Percentiles rank a stretch among this genome's conserved stretches.
Conservation (phyloP, 2,797 vertebrate species). For the Crotalus adamanteus region DNA sequence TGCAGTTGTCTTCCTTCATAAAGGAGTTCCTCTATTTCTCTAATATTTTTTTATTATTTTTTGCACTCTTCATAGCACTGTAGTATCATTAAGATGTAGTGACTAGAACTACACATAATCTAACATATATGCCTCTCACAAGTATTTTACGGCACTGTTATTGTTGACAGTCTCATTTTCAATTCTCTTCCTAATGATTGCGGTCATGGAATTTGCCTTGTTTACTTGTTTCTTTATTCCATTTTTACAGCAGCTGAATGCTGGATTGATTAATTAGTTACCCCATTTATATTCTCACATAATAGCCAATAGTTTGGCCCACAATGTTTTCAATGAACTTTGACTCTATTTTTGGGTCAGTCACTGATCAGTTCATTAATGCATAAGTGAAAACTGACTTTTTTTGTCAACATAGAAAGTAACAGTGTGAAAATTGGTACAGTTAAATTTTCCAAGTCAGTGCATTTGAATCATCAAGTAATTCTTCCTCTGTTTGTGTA, state of each 20-base stretch:
- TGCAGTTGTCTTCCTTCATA: neutral
- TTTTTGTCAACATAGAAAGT: no score
- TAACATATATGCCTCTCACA: neutral
- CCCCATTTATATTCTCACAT: neutral
- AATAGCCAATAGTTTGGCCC: neutral
- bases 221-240: neutral
- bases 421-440: no score
- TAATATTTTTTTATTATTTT: neutral
- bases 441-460: no score
- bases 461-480: no score
- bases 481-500: no score
- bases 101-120: neutral
- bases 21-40: neutral
- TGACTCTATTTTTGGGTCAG: no score
- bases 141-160: neutral
- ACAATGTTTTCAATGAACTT: neutral
- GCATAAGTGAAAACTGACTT: no score
- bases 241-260: neutral
- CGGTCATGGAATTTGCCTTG: neutral
- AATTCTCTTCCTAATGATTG: neutral
- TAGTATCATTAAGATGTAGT: neutral
- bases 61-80: neutral
- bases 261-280: neutral
- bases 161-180: neutral
- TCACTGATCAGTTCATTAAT: no score